Conservation (phyloP, 2,113 vertebrate genomes). For the Platysteira castanea region DNA sequence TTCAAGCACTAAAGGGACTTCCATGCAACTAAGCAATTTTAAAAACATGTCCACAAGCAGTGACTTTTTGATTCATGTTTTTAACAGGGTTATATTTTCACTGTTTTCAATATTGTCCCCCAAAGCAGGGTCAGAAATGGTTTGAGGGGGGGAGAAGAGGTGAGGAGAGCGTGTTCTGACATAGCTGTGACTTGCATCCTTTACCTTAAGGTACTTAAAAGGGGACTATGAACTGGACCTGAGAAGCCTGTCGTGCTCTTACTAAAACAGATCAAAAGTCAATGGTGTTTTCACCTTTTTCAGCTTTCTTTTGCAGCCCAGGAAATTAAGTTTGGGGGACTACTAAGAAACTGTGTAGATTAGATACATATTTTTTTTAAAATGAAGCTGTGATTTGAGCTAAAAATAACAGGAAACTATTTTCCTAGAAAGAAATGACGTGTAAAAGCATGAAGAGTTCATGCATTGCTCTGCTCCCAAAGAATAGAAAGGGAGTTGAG, state of each 20-base stretch:
- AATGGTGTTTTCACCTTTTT: conserved; percentile 27
- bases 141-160: conserved; percentile 21
- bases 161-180: conserved; percentile 39
- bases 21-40: conserved; percentile 96
- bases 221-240: conserved; percentile 49
- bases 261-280: neutral
- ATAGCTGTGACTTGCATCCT: conserved; percentile 47
- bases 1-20: conserved; percentile 94
- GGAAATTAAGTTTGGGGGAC: conserved; percentile 31
- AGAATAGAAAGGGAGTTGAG: neutral
- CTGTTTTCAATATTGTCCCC: conserved; percentile 88
- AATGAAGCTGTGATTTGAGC: conserved; percentile 18
- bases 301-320: neutral
- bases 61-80: conserved; percentile 88
- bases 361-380: neutral
- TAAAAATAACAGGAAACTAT: conserved; percentile 42
- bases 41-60: conserved; percentile 86
- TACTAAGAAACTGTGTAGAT: neutral
- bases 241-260: neutral
- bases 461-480: neutral
- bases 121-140: conserved; percentile 84
- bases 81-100: conserved; percentile 85
- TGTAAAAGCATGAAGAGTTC: neutral
- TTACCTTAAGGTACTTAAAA: conserved; percentile 66
- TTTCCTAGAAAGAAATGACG: conserved; percentile 40